Conservation (phyloP, 64 coral and sea anemone genomes). For the Orbicella faveolata region DNA sequence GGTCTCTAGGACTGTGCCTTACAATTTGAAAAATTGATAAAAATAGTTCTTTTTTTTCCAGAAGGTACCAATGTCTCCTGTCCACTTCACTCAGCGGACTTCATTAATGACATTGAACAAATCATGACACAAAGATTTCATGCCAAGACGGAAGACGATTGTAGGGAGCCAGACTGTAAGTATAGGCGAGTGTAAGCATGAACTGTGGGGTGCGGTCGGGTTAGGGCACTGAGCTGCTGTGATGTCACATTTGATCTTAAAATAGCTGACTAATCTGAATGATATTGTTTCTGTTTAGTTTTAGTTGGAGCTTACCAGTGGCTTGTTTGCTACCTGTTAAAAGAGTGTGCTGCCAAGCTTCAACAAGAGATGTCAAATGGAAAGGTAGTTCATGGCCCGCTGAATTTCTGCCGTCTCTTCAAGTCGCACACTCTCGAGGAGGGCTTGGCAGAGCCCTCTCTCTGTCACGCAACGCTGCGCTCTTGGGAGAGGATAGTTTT, state of each 20-base stretch:
- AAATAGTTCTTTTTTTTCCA: not conserved
- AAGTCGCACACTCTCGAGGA: too few relatives aligned
- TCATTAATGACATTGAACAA: slow-evolving; percentile 63
- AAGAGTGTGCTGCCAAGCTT: slow-evolving; percentile 77
- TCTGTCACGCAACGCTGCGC: too few relatives aligned
- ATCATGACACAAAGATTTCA: slow-evolving; percentile 67
- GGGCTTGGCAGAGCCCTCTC: too few relatives aligned
- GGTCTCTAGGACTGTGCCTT: too few relatives aligned
- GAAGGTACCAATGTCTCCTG: slow-evolving; percentile 42
- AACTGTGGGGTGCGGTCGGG: not conserved
- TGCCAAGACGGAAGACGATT: slow-evolving; percentile 76
- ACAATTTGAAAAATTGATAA: not conserved
- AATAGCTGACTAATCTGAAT: not conserved
- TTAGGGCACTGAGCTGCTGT: too few relatives aligned
- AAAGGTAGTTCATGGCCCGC: slow-evolving; percentile 55
- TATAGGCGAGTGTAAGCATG: not conserved
- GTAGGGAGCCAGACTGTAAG: slow-evolving; percentile 59
- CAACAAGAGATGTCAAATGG: slow-evolving; percentile 54
- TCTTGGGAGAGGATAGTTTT: too few relatives aligned
- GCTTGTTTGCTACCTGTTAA: slow-evolving; percentile 90
- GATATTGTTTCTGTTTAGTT: slow-evolving; percentile 34
- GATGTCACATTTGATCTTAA: too few relatives aligned
- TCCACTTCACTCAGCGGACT: slow-evolving; percentile 78
- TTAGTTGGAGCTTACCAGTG: slow-evolving; percentile 69
- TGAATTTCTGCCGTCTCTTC: not conserved